Evolutionary conservation across 2,113 vertebrate genomes (phyloP).

Genomic region (Anser cygnoides): DNA sequence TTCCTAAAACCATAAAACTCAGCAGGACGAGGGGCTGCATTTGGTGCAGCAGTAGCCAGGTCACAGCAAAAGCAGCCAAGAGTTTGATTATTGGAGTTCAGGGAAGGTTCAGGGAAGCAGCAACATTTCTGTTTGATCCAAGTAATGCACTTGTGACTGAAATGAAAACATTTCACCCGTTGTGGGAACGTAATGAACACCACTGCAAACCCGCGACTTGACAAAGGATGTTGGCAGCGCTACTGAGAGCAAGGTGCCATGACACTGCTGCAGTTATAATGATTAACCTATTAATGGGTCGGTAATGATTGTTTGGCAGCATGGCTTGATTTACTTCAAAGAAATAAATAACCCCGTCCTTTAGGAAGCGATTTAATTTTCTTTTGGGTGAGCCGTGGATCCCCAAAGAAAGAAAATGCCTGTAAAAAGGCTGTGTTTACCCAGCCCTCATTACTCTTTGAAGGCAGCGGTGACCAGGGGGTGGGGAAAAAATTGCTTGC

Average conservation of each 20-base stretch:
- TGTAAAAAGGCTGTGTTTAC: background rate
- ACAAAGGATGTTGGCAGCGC: constrained; percentile 86
- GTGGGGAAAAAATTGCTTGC: background rate
- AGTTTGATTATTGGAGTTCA: constrained; percentile 81
- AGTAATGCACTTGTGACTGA: constrained; percentile 77
- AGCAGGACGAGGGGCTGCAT: background rate
- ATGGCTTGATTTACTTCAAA: background rate
- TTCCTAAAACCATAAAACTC: constrained; percentile 40
- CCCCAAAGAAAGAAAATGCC: constrained; percentile 45
- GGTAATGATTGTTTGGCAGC: constrained; percentile 2
- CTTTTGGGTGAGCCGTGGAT: background rate
- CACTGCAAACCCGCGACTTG: constrained; percentile 82
- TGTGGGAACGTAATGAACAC: constrained; percentile 87
- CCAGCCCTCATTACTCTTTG: background rate
- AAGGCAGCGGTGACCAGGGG: background rate
- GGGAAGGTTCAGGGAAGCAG: constrained; percentile 79
- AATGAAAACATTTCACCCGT: constrained; percentile 87
- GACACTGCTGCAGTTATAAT: constrained; percentile 78
- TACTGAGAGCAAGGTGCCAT: constrained; percentile 81
- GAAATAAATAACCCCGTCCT: background rate
- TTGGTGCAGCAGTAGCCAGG: constrained; percentile 59
- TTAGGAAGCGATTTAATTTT: constrained; percentile 43
- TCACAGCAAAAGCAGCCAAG: constrained; percentile 69
- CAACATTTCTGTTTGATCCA: constrained; percentile 78
- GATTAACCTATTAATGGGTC: constrained; percentile 54